Evolutionary conservation across 2,113 vertebrate genomes (phyloP).

Genomic region (Xenopus tropicalis): UCB_Xtro_10.0 CM004447.2:22174501-22175000

Average conservation of each 20-base stretch:
- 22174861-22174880: neutral
- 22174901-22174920: no score
- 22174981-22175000: no score
- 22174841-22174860: conserved; percentile 16
- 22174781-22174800: conserved; percentile 52
- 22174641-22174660: conserved; percentile 64
- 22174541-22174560: conserved; percentile 60
- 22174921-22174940: no score
- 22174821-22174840: conserved; percentile 18
- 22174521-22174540: conserved; percentile 62
- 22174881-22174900: neutral
- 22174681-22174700: conserved; percentile 56
- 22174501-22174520: conserved; percentile 53
- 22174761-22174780: conserved; percentile 47
- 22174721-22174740: conserved; percentile 58
- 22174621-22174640: conserved; percentile 68
- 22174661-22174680: conserved; percentile 49
- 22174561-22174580: conserved; percentile 63
- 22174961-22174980: no score
- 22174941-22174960: no score
- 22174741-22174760: conserved; percentile 53
- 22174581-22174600: conserved; percentile 64
- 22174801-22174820: conserved; percentile 1
- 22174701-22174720: conserved; percentile 65
- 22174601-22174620: conserved; percentile 74